These are phyloP conservation scores for Macrosoma leucophasiata DNA, from an alignment of 2,888 invertebrate species.

Conservation along the genomic window DNA sequence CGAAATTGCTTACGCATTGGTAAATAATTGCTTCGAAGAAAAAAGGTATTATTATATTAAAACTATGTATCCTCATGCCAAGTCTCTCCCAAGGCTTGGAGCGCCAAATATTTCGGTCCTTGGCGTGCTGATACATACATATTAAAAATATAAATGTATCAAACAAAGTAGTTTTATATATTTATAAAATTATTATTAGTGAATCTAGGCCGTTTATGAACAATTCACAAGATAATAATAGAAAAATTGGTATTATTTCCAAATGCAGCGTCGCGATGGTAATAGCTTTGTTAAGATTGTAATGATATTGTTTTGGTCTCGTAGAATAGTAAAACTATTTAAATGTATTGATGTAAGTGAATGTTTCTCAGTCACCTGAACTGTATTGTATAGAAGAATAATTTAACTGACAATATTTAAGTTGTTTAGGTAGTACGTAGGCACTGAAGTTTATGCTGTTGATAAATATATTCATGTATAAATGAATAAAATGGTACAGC, in stretches of 20 bases:
- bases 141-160: too few species aligned
- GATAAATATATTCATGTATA: conserved; percentile 67
- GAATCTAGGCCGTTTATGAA: too few species aligned
- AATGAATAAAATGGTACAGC: conserved; percentile 65
- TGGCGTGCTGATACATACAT: too few species aligned
- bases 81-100: too few species aligned
- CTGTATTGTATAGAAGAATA: conserved; percentile 59
- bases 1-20: too few species aligned
- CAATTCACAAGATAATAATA: too few species aligned
- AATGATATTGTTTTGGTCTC: conserved; percentile 16
- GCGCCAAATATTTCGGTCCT: too few species aligned
- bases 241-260: too few species aligned
- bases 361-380: conserved; percentile 54
- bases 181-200: conserved; percentile 45
- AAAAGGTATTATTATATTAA: too few species aligned
- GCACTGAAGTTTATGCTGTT: conserved; percentile 73
- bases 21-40: too few species aligned
- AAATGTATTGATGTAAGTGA: conserved; percentile 26
- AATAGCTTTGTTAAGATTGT: conserved; percentile 23
- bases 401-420: conserved; percentile 69
- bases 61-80: too few species aligned
- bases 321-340: conserved; percentile 15
- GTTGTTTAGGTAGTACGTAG: conserved; percentile 74
- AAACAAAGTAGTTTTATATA: conserved; percentile 44
- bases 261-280: too few species aligned